Conservation (phyloP, 2,113 vertebrate species). For the Scomber japonicus region DNA sequence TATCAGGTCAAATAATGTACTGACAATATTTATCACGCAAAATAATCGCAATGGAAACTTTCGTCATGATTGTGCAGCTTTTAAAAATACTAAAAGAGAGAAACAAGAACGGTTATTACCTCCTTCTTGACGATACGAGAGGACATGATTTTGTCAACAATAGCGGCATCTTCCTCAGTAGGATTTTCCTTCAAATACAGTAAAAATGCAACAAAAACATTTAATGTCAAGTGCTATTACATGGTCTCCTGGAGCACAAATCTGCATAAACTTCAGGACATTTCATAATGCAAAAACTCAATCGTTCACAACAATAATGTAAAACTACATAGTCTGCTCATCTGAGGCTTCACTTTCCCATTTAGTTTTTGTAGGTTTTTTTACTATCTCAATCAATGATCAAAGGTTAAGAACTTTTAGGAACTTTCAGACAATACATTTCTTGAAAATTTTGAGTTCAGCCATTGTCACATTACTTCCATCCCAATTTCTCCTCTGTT, state of each 20-base stretch:
- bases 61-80: background rate
- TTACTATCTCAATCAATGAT: background rate
- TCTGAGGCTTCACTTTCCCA: background rate
- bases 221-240: constrained; percentile 20
- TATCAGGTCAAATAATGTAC: background rate
- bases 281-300: background rate
- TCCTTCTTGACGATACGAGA: constrained; percentile 94
- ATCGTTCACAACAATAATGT: background rate
- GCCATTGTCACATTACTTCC: background rate
- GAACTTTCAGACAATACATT: background rate
- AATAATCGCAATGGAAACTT: background rate
- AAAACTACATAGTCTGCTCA: background rate
- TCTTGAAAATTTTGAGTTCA: background rate
- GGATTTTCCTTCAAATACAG: constrained; percentile 91
- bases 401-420: background rate
- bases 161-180: constrained; percentile 97
- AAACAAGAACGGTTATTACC: constrained; percentile 77
- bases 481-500: background rate
- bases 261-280: background rate
- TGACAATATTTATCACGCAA: background rate
- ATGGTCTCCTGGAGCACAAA: background rate
- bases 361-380: background rate
- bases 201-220: constrained; percentile 20
- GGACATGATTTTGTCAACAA: constrained; percentile 98
- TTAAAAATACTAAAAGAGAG: background rate